These are phyloP conservation scores for Ptychochromis oligacanthus DNA, from an alignment of 2,113 vertebrate genomes.

Conservation along the genomic window DNA sequence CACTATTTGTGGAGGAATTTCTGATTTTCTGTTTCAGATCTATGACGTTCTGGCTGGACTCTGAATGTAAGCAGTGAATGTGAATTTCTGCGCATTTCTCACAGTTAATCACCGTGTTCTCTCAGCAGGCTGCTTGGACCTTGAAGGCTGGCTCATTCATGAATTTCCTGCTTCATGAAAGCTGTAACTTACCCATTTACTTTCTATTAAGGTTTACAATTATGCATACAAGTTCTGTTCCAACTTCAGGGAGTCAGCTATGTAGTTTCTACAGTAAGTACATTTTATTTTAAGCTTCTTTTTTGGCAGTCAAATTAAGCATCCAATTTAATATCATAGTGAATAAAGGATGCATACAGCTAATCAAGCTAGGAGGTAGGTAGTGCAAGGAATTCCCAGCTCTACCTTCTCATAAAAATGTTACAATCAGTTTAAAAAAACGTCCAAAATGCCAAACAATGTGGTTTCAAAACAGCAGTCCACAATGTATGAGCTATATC, in stretches of 20 bases:
- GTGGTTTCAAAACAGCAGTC: not conserved
- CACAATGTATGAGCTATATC: not conserved
- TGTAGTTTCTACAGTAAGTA: not conserved
- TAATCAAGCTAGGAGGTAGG: not conserved
- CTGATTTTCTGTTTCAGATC: not conserved
- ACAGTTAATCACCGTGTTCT: not conserved
- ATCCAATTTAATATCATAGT: not conserved
- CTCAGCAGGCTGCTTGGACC: not conserved
- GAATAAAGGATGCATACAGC: not conserved
- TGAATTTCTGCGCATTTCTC: not conserved
- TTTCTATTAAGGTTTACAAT: not conserved
- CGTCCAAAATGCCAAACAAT: not conserved
- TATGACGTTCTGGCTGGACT: not conserved
- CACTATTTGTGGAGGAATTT: not conserved
- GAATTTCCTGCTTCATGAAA: not conserved
- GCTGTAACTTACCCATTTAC: not conserved
- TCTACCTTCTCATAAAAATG: not conserved
- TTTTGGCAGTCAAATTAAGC: not conserved
- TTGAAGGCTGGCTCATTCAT: not conserved
- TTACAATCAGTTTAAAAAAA: not conserved
- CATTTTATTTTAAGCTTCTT: not conserved
- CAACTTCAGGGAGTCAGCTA: too few relatives aligned
- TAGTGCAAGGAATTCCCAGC: fast-evolving
- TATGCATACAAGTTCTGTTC: too few relatives aligned
- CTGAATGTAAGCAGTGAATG: not conserved